Evolutionary conservation across 2,888 invertebrate species (phyloP).

Genomic region (Tyria jacobaeae): DNA sequence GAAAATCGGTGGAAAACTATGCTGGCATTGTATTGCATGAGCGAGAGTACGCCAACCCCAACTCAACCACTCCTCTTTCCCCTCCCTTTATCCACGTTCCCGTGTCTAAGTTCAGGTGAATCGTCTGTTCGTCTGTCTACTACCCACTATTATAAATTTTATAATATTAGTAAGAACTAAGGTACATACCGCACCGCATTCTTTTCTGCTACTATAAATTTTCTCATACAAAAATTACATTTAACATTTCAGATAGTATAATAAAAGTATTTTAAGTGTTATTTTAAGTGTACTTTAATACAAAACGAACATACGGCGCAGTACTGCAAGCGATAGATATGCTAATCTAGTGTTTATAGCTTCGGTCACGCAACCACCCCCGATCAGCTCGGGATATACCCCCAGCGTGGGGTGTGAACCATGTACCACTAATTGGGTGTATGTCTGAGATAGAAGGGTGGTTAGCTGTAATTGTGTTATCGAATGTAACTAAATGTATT

Average conservation of each 20-base stretch:
- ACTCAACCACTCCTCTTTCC: too few species aligned
- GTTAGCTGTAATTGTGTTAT: conserved; percentile 2
- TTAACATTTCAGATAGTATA: conserved; percentile 3
- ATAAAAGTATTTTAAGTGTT: conserved; percentile 11
- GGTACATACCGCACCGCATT: background rate
- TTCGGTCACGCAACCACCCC: conserved; percentile 47
- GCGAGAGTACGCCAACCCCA: too few species aligned
- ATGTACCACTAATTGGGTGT: conserved; percentile 14
- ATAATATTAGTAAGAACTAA: too few species aligned
- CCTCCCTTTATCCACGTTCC: too few species aligned
- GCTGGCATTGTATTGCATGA: too few species aligned
- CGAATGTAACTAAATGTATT: conserved; percentile 1
- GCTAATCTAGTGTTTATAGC: conserved; percentile 56
- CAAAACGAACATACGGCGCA: conserved; percentile 24
- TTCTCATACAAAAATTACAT: background rate
- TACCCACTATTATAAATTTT: too few species aligned
- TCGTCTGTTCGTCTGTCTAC: too few species aligned
- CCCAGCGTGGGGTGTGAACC: background rate
- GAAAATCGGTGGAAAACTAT: too few species aligned
- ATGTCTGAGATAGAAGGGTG: conserved; percentile 18
- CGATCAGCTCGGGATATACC: background rate
- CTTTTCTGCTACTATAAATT: background rate
- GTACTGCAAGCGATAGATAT: conserved; percentile 45
- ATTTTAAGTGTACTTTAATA: conserved; percentile 21
- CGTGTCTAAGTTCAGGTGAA: too few species aligned